These are phyloP conservation scores for Heteractis magnifica DNA, from an alignment of 92 coral and sea anemone species.

Conservation along the genomic window DNA sequence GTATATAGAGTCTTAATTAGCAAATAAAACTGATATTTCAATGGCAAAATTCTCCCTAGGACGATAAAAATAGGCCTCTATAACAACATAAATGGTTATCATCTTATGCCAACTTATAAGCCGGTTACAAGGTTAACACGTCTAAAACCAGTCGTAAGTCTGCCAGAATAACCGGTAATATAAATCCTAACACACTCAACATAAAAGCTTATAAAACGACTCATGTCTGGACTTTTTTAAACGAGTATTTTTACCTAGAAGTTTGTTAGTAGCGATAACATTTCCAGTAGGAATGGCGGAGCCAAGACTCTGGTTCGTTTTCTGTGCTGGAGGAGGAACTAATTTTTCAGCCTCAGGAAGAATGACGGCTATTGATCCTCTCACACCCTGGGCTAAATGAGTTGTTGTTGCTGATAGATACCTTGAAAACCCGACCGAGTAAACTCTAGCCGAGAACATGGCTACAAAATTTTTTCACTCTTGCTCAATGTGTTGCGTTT, in stretches of 20 bases:
- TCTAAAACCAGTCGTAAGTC: not conserved
- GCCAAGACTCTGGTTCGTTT: slow-evolving; percentile 56
- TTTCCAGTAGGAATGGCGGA: slow-evolving; percentile 67
- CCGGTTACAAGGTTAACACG: not conserved
- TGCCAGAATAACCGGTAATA: not conserved
- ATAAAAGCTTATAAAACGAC: not conserved
- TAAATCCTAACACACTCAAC: not conserved
- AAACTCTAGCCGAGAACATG: slow-evolving; percentile 91
- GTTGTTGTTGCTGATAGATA: slow-evolving; percentile 88
- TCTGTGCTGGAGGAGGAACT: slow-evolving; percentile 55
- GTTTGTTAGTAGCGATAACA: slow-evolving; percentile 68
- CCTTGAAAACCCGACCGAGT: slow-evolving; percentile 85
- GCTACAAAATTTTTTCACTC: slow-evolving; percentile 12
- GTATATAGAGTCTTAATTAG: too few species aligned
- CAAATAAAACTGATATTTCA: too few species aligned
- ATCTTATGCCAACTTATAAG: not conserved
- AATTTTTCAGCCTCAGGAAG: slow-evolving; percentile 70
- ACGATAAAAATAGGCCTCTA: too few species aligned
- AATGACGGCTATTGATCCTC: slow-evolving; percentile 77
- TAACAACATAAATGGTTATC: too few species aligned
- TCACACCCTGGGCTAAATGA: slow-evolving; percentile 76
- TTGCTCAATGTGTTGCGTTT: slow-evolving; percentile 29
- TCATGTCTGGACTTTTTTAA: not conserved
- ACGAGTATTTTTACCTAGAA: slow-evolving; percentile 54
- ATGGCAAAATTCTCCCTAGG: too few species aligned